A percentile compares a stretch with the other conserved stretches of the same genome.
Evolutionary conservation across 2,797 vertebrate genomes (phyloP).

Genomic region (Acanthurus leucopareius): DNA sequence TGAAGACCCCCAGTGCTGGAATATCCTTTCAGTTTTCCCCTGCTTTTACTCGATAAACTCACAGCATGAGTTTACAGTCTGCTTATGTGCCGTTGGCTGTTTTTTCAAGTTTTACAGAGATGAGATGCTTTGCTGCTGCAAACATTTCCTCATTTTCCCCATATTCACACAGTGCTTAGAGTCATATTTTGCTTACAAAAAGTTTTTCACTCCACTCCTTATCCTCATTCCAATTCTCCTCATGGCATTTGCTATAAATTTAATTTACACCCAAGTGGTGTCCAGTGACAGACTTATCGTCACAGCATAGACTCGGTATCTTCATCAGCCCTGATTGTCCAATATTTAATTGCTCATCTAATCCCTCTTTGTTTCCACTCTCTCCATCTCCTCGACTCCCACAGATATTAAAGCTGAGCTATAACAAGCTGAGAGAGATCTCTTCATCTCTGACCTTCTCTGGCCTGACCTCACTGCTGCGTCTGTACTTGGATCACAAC

Average conservation of each 20-base stretch:
- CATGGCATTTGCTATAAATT: slow-evolving; percentile 46
- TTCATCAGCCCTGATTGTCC: slow-evolving; percentile 48
- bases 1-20: slow-evolving; percentile 32
- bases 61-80: slow-evolving; percentile 17
- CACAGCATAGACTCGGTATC: slow-evolving; percentile 17
- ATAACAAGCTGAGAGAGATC: slow-evolving; percentile 92
- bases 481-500: slow-evolving; percentile 97
- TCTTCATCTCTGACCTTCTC: slow-evolving; percentile 86
- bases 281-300: slow-evolving; percentile 28
- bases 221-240: slow-evolving; percentile 21
- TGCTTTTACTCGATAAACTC: slow-evolving; percentile 33
- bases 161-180: not conserved
- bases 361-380: slow-evolving; percentile 40
- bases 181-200: slow-evolving; percentile 31
- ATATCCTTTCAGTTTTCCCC: slow-evolving; percentile 39
- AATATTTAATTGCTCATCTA: slow-evolving; percentile 44
- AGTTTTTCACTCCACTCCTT: slow-evolving; percentile 17
- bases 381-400: slow-evolving; percentile 27
- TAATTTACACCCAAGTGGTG: slow-evolving; percentile 52
- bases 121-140: slow-evolving; percentile 18
- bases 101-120: slow-evolving; percentile 17
- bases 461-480: slow-evolving; percentile 89
- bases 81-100: slow-evolving; percentile 21
- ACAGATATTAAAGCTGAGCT: slow-evolving; percentile 97
- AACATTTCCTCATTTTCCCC: slow-evolving; percentile 23